Percentiles rank a stretch among this genome's conserved stretches.
Conservation (phyloP, 2,888 invertebrate genomes). For the Dendrolimus pini region DNA sequence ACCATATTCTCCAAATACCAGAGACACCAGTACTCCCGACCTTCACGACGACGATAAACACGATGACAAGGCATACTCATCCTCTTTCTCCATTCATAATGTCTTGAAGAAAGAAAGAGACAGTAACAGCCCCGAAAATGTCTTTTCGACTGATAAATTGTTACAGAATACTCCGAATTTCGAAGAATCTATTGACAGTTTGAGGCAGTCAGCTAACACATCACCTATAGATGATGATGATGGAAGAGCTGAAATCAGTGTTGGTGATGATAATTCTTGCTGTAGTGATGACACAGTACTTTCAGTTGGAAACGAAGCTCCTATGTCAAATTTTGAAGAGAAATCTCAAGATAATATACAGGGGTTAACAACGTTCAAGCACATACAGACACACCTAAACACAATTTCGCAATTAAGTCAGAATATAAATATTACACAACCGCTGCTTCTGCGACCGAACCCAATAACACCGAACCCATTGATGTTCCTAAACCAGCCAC, state of each 20-base stretch:
- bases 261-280: slow-evolving; percentile 79
- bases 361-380: slow-evolving; percentile 77
- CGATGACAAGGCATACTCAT: slow-evolving; percentile 48
- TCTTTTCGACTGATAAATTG: slow-evolving; percentile 67
- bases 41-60: slow-evolving; percentile 57
- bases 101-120: slow-evolving; percentile 69
- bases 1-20: slow-evolving; percentile 58
- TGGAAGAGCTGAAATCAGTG: slow-evolving; percentile 60
- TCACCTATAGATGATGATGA: slow-evolving; percentile 56
- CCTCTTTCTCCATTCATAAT: slow-evolving; percentile 70
- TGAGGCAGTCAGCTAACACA: slow-evolving; percentile 42
- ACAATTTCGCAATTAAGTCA: slow-evolving; percentile 81
- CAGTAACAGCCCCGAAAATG: slow-evolving; percentile 62
- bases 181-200: slow-evolving; percentile 16
- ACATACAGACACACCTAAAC: slow-evolving; percentile 81
- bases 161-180: slow-evolving; percentile 63
- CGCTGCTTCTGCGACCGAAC: slow-evolving; percentile 58
- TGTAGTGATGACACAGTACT: slow-evolving; percentile 88
- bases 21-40: slow-evolving; percentile 59
- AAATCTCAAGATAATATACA: slow-evolving; percentile 39
- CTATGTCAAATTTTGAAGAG: slow-evolving; percentile 55
- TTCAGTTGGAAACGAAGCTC: slow-evolving; percentile 87
- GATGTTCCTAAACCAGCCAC: slow-evolving; percentile 68
- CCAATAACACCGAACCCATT: slow-evolving; percentile 69
- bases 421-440: slow-evolving; percentile 60